Conservation (phyloP, 2,888 invertebrate species). For the Sipha maydis region DNA sequence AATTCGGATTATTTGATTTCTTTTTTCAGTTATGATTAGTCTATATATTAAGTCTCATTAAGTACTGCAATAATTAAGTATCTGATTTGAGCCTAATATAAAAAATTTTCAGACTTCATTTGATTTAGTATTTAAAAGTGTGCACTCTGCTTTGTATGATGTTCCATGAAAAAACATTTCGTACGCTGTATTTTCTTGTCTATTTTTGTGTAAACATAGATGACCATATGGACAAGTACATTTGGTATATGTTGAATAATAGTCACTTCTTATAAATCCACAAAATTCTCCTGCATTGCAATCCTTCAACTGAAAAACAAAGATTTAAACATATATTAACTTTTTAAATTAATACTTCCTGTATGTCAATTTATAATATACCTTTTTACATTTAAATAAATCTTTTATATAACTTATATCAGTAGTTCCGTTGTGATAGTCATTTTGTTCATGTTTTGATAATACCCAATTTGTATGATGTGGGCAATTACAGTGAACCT, state of each 20-base stretch:
- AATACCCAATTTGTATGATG: slow-evolving; percentile 69
- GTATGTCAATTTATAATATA: neutral
- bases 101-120: slow-evolving; percentile 19
- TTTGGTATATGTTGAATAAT: slow-evolving; percentile 73
- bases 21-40: neutral
- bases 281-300: slow-evolving; percentile 73
- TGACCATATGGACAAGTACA: slow-evolving; percentile 74
- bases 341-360: slow-evolving; percentile 15
- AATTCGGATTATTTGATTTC: slow-evolving; percentile 37
- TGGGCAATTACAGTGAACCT: slow-evolving; percentile 66
- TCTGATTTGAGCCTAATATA: neutral
- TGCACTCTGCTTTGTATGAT: slow-evolving; percentile 73
- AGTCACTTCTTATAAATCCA: slow-evolving; percentile 73
- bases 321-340: neutral
- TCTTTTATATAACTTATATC: slow-evolving; percentile 38
- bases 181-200: slow-evolving; percentile 68
- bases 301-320: slow-evolving; percentile 68
- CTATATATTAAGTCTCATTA: slow-evolving; percentile 11
- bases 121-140: slow-evolving; percentile 64
- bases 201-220: slow-evolving; percentile 72
- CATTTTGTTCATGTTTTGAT: slow-evolving; percentile 65
- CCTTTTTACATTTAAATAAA: slow-evolving; percentile 51
- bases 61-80: neutral
- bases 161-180: slow-evolving; percentile 72
- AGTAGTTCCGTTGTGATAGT: slow-evolving; percentile 66